A percentile compares a stretch with the other conserved stretches of the same genome.
Conservation (phyloP, 2,113 vertebrate genomes). For the Rhipidura dahli region DNA sequence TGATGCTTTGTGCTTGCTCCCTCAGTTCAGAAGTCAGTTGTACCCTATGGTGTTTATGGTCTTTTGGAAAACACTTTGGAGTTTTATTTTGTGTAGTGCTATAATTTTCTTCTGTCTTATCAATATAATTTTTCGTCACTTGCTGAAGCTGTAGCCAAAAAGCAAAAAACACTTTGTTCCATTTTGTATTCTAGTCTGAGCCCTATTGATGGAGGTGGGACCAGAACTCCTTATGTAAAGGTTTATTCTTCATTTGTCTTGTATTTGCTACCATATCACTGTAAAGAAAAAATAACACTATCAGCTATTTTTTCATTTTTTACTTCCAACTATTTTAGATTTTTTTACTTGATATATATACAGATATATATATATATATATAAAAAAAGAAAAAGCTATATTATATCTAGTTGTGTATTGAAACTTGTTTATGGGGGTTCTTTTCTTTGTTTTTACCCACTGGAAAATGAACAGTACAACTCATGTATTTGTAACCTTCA, state of each 20-base stretch:
- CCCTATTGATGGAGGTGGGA: conserved; percentile 64
- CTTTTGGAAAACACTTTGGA: conserved; percentile 41
- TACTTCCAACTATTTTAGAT: conserved; percentile 74
- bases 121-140: conserved; percentile 29
- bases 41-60: conserved; percentile 7
- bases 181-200: conserved; percentile 64
- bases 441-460: conserved; percentile 36
- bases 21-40: conserved; percentile 16
- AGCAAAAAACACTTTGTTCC: conserved; percentile 11
- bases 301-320: conserved; percentile 75
- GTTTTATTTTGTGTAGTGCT: not conserved
- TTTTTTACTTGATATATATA: conserved; percentile 76
- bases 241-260: conserved; percentile 64
- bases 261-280: conserved; percentile 76
- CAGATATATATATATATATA: conserved; percentile 61
- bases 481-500: conserved; percentile 36
- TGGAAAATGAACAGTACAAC: conserved; percentile 32
- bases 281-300: conserved; percentile 65
- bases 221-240: conserved; percentile 62
- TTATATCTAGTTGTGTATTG: conserved; percentile 71
- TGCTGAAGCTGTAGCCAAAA: conserved; percentile 76
- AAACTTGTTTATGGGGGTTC: conserved; percentile 41
- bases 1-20: not conserved
- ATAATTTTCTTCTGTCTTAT: conserved; percentile 37
- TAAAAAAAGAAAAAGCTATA: conserved; percentile 65